A percentile compares a stretch with the other conserved stretches of the same genome.
Conservation (phyloP, 1,140 invertebrate species). For the Halictus rubicundus region DNA sequence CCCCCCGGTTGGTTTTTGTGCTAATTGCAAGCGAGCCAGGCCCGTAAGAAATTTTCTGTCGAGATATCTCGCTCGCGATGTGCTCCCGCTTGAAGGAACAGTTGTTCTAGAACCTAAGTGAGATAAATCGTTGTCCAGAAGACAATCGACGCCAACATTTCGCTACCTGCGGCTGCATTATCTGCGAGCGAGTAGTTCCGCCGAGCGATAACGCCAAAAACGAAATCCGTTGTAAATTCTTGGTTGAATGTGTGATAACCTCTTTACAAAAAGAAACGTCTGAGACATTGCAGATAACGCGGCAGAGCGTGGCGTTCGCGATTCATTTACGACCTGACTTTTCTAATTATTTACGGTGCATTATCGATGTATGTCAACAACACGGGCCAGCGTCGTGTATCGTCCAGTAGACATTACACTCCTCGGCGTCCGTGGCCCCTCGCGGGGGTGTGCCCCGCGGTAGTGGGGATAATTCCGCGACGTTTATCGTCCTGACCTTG, state of each 20-base stretch:
- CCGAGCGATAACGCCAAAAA: conserved; percentile 18
- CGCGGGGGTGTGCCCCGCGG: too few species aligned
- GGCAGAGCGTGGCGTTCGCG: neutral
- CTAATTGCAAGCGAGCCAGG: neutral
- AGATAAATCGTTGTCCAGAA: too few species aligned
- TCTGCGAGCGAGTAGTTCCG: neutral
- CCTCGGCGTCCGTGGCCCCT: too few species aligned
- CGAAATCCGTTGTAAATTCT: conserved; percentile 40
- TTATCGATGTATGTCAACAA: too few species aligned
- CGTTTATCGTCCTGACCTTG: too few species aligned
- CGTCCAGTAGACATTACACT: too few species aligned
- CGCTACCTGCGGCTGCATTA: neutral
- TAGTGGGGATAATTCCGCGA: too few species aligned
- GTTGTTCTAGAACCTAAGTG: too few species aligned
- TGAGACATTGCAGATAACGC: conserved; percentile 38
- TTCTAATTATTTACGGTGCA: neutral
- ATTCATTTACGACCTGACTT: neutral
- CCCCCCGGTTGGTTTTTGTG: neutral
- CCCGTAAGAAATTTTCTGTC: neutral
- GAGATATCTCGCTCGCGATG: too few species aligned
- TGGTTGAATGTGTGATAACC: conserved; percentile 33
- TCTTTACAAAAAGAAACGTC: conserved; percentile 28
- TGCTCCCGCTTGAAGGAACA: too few species aligned
- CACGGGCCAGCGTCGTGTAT: too few species aligned
- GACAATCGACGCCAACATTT: neutral